These are phyloP conservation scores for Zalophus californianus DNA, from an alignment of 2,797 vertebrate species.

Conservation along the genomic window DNA sequence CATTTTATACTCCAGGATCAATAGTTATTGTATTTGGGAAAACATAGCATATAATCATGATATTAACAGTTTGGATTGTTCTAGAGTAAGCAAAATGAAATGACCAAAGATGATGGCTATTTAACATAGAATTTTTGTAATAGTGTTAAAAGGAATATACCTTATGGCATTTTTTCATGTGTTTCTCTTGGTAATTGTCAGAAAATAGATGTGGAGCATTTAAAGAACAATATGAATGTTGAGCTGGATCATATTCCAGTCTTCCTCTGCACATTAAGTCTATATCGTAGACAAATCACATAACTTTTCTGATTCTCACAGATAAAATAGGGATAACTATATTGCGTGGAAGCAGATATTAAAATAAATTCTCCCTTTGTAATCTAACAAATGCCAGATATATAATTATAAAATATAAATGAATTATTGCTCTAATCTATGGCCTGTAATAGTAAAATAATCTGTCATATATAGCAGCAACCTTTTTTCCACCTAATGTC, in stretches of 20 bases:
- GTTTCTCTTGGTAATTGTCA: neutral
- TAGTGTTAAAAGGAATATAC: neutral
- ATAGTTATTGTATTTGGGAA: neutral
- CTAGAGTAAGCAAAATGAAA: neutral
- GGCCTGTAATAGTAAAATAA: neutral
- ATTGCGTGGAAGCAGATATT: neutral
- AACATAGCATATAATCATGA: neutral
- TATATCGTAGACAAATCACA: neutral
- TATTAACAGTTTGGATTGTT: neutral
- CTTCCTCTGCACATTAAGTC: neutral
- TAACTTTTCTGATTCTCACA: neutral
- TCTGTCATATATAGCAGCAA: neutral
- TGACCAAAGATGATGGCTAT: neutral
- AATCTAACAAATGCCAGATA: neutral
- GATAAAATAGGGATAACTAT: neutral
- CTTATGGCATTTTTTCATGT: neutral
- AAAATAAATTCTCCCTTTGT: neutral
- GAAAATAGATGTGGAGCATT: neutral
- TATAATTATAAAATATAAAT: conserved; percentile 7
- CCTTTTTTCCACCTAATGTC: neutral
- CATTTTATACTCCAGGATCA: neutral
- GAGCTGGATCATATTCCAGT: neutral
- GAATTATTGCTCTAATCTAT: neutral
- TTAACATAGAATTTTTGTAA: neutral
- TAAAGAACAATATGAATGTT: neutral